These are phyloP conservation scores for Acrocera orbiculus DNA, from an alignment of 2,888 invertebrate species.

Conservation along the genomic window DNA sequence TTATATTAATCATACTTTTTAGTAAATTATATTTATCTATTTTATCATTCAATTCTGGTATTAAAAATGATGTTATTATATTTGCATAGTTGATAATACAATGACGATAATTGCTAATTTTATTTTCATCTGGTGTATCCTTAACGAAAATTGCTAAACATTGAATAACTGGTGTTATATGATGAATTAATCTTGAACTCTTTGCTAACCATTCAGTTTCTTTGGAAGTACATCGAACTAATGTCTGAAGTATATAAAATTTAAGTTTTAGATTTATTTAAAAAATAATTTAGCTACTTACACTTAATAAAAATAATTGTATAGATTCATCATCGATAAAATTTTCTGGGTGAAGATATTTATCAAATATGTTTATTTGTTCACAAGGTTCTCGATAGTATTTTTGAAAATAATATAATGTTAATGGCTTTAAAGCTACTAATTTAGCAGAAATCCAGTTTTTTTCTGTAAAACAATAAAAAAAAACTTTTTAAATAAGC, in stretches of 20 bases:
- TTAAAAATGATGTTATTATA: conserved; percentile 17
- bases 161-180: conserved; percentile 19
- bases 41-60: conserved; percentile 16
- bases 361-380: conserved; percentile 18
- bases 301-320: conserved; percentile 20
- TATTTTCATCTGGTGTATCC: conserved; percentile 17
- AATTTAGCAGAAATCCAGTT: conserved; percentile 21
- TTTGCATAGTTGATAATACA: conserved; percentile 20
- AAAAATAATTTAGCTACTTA: conserved; percentile 10
- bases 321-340: conserved; percentile 17
- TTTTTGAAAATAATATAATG: conserved; percentile 23
- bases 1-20: conserved; percentile 18
- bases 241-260: conserved; percentile 14
- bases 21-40: conserved; percentile 16
- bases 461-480: conserved; percentile 16
- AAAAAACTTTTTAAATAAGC: not conserved
- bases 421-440: conserved; percentile 16
- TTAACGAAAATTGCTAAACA: conserved; percentile 18
- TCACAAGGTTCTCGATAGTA: conserved; percentile 16
- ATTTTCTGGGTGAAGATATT: conserved; percentile 18
- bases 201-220: conserved; percentile 22
- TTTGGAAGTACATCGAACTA: conserved; percentile 21
- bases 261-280: not conserved
- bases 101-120: conserved; percentile 18
- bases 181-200: conserved; percentile 17